phyloP scores from a whole-genome alignment of 2,888 invertebrate genomes.

The Arctia plantaginis region DNA sequence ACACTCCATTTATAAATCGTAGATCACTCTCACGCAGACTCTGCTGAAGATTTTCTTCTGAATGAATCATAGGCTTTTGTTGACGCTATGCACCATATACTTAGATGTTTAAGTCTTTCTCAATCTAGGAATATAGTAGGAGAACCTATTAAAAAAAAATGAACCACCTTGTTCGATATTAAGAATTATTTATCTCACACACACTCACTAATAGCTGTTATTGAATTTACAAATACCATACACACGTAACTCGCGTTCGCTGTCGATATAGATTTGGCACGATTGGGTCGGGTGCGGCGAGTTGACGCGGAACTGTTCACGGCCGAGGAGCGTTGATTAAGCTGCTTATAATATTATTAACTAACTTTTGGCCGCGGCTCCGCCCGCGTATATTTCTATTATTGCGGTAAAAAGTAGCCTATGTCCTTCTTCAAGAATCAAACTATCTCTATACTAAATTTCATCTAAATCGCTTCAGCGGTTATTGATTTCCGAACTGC shows the following conservation, averaged over 20 bases:
- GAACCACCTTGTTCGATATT: background rate
- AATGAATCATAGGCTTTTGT: too few relatives aligned
- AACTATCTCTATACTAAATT: too few relatives aligned
- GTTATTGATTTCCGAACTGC: too few relatives aligned
- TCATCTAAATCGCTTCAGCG: too few relatives aligned
- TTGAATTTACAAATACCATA: background rate
- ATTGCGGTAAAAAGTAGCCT: too few relatives aligned
- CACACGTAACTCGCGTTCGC: background rate
- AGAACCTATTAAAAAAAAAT: background rate
- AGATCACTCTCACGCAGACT: too few relatives aligned
- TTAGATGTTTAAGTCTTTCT: background rate
- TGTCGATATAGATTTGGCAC: conserved; percentile 33
- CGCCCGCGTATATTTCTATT: too few relatives aligned
- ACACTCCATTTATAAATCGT: too few relatives aligned
- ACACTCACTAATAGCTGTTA: background rate
- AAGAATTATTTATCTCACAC: background rate
- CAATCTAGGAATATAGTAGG: background rate
- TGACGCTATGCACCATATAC: too few relatives aligned
- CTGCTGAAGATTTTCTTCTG: too few relatives aligned
- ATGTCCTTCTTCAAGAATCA: too few relatives aligned
- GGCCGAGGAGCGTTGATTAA: conserved; percentile 31
- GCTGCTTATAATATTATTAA: conserved; percentile 12
- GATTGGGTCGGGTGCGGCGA: conserved; percentile 32
- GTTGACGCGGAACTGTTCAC: conserved; percentile 32
- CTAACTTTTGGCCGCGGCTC: too few relatives aligned